phyloP scores from a whole-genome alignment of 2,797 vertebrate genomes.

The Bradypodion pumilum region DNA sequence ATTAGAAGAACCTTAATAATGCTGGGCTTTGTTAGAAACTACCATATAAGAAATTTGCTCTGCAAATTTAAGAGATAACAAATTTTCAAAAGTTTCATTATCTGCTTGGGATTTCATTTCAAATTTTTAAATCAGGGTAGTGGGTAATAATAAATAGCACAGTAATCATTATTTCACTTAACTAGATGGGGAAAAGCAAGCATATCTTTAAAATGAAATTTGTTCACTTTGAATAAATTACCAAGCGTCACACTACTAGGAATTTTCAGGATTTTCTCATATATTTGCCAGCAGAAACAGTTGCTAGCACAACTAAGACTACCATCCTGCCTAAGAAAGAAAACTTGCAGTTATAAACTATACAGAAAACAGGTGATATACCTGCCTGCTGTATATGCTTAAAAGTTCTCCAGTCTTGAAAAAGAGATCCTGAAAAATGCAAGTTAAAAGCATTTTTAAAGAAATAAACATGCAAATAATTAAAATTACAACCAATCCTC shows the following conservation, averaged over 20 bases:
- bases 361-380: background rate
- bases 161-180: background rate
- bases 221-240: background rate
- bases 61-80: background rate
- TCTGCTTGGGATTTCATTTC: constrained; percentile 37
- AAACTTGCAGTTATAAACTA: background rate
- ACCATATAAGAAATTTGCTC: background rate
- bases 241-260: background rate
- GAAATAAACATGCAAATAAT: background rate
- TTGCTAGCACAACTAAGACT: background rate
- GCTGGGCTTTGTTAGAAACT: constrained; percentile 51
- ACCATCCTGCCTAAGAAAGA: background rate
- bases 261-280: background rate
- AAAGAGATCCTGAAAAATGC: background rate
- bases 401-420: background rate
- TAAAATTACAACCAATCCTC: background rate
- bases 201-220: too few species aligned
- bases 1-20: constrained; percentile 52
- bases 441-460: background rate
- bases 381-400: background rate
- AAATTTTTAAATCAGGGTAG: background rate
- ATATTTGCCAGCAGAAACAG: background rate
- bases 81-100: background rate
- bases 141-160: too few species aligned
- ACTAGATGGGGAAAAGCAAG: background rate